phyloP scores from a whole-genome alignment of 2,797 vertebrate species.

The Triplophysa bombifrons region DNA sequence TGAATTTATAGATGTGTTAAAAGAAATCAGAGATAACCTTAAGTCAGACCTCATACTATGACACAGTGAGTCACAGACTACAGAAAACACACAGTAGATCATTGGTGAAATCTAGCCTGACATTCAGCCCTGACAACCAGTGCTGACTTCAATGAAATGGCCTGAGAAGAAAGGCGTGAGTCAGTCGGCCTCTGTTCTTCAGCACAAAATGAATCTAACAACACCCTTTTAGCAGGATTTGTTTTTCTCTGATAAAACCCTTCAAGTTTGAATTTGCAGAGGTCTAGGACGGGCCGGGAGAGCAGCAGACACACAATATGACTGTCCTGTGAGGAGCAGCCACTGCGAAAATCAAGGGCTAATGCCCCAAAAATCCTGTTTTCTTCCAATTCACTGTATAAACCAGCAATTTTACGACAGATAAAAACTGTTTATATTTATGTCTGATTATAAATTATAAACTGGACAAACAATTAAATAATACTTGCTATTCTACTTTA shows the following conservation, averaged over 20 bases:
- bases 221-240: conserved; percentile 25
- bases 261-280: conserved; percentile 10
- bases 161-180: background rate
- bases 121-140: conserved; percentile 17
- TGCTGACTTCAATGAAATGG: conserved; percentile 16
- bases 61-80: conserved; percentile 22
- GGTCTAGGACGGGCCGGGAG: background rate
- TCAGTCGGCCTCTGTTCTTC: conserved; percentile 3
- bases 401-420: background rate
- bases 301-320: background rate
- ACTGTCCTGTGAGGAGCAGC: conserved; percentile 3
- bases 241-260: background rate
- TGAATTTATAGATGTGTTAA: conserved; percentile 5
- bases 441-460: background rate
- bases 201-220: background rate
- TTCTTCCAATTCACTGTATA: background rate
- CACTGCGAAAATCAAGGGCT: background rate
- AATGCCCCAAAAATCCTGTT: background rate
- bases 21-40: conserved; percentile 19
- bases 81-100: conserved; percentile 13
- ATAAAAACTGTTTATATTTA: too few species aligned
- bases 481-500: too few species aligned
- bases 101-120: conserved; percentile 11
- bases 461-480: too few species aligned
- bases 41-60: background rate